phyloP scores from a whole-genome alignment of 2,797 vertebrate genomes.

The Ciconia nigra region DNA sequence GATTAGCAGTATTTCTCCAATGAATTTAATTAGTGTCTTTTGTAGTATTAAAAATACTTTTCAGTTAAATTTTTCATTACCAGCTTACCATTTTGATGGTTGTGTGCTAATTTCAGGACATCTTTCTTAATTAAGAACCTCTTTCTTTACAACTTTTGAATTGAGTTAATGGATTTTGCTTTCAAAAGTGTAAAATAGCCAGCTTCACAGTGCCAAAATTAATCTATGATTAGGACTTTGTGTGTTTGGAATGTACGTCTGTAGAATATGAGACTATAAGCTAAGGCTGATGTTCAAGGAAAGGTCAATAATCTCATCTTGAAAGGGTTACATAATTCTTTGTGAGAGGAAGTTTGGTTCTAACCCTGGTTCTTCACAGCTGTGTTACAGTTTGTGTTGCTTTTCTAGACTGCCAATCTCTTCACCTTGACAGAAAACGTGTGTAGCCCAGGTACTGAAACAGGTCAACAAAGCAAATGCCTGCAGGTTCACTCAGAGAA shows the following conservation, averaged over 20 bases:
- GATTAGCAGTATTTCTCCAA: neutral
- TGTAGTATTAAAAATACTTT: neutral
- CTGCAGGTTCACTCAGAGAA: neutral
- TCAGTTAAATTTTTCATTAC: neutral
- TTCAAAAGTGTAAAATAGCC: neutral
- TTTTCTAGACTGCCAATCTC: neutral
- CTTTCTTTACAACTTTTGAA: neutral
- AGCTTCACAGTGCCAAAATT: neutral
- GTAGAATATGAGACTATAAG: neutral
- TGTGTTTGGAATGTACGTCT: neutral
- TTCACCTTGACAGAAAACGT: neutral
- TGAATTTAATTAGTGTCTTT: neutral
- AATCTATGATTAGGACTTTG: neutral
- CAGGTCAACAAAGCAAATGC: neutral
- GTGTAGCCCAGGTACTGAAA: neutral
- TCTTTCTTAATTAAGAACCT: neutral
- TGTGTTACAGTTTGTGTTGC: neutral
- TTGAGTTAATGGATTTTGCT: neutral
- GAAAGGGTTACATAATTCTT: neutral
- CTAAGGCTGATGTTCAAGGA: neutral
- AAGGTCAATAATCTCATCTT: neutral
- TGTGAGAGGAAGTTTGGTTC: neutral
- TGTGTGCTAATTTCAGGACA: neutral
- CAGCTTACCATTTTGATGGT: neutral
- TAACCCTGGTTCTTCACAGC: neutral